Evolutionary conservation across 2,888 invertebrate genomes (phyloP), one percentile per base, ranked within the genome.

Genomic region (Hybos culiciformis): DNA sequence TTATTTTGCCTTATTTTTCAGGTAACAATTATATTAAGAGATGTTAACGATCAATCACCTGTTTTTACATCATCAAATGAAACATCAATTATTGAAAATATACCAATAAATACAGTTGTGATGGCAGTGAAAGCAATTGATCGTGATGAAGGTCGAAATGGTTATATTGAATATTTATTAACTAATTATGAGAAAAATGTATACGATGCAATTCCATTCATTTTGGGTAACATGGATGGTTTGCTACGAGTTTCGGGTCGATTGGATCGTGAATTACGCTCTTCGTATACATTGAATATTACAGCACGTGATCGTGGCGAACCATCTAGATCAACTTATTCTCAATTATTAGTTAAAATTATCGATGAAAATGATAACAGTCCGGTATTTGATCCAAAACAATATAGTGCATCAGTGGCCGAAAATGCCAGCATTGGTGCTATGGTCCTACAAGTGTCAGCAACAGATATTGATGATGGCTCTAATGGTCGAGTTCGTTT

Each of bases 371-470:
- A 91, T 63, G 91, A 91, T 60, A 90, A 90, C 59, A 82, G 83
- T 48, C 91, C 91, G 0, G 77, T 85, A 4, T 91, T 91, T 61
- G 84, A 88, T 61, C 86, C 86, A 1, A 81, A 83, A 56, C 87
- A 88, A 60, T 92, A 91, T 60, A 86, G 86, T 48, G 86, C 91
- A 1, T 82, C 83, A 3, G 83, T 92, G 23, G 84, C 87, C 1
- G 94, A 94, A 69, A 90, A 93, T 64, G 86, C 90, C n/a, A 84
- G 85, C 51, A 86, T 92, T 52, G 94, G 93, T 6, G 85, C 86
- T 33, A 88, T 84, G 61, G 85, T 94, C 1, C 64, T 92, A 32
- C 86, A 87, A 73, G 86, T 90, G 17, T 87, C 86, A 2, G 90
- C 90, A 12, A 88, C 84, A 8, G 91, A 91, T 63, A 75, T 85